These are phyloP conservation scores for Stegodyphus dumicola DNA, from an alignment of 1,140 invertebrate genomes.

Conservation along the genomic window DNA sequence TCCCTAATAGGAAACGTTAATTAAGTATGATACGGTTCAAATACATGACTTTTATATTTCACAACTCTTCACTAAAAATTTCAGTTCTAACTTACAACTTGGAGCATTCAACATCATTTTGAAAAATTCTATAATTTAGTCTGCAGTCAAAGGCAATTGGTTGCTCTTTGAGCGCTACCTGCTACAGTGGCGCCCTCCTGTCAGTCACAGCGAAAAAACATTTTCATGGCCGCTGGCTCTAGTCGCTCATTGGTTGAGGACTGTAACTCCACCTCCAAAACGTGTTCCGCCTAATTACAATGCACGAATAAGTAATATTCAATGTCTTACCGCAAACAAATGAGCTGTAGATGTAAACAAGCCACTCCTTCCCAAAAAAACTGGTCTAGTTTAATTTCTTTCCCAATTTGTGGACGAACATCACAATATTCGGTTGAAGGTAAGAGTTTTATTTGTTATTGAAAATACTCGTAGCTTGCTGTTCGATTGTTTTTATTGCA, in stretches of 20 bases:
- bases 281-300: slow-evolving; percentile 59
- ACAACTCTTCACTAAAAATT: too few species aligned
- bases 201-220: slow-evolving; percentile 10
- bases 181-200: slow-evolving; percentile 55
- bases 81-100: too few species aligned
- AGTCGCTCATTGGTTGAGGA: slow-evolving; percentile 5
- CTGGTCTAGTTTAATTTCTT: slow-evolving; percentile 40
- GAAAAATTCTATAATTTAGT: too few species aligned
- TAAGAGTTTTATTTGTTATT: neutral
- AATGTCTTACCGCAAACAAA: slow-evolving; percentile 60
- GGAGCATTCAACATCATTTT: too few species aligned
- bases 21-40: too few species aligned
- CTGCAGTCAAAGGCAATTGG: neutral
- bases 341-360: slow-evolving; percentile 58
- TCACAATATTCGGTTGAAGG: neutral
- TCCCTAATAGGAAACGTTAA: too few species aligned
- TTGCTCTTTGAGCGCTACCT: neutral
- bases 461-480: neutral
- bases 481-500: neutral
- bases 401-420: neutral
- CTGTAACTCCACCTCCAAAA: slow-evolving; percentile 32
- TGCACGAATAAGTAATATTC: slow-evolving; percentile 61
- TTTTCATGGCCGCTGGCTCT: slow-evolving; percentile 10
- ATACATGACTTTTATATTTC: too few species aligned
- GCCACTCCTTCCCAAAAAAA: slow-evolving; percentile 43